These are phyloP conservation scores for Prunella fulvescens DNA, from an alignment of 2,113 vertebrate species.

Conservation along the genomic window DNA sequence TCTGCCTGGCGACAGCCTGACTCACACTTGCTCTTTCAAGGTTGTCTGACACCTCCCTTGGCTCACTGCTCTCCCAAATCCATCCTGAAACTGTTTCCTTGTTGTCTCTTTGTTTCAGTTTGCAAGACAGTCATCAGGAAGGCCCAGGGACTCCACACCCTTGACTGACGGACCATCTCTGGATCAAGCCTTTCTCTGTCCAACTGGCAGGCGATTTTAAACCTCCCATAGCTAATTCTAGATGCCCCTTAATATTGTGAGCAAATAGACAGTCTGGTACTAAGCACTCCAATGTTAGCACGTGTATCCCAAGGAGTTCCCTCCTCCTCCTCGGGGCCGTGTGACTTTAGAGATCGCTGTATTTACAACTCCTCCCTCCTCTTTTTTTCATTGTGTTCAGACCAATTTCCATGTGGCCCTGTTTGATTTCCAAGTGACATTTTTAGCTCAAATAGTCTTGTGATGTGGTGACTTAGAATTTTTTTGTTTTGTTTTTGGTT, in stretches of 20 bases:
- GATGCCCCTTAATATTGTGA: slow-evolving; percentile 81
- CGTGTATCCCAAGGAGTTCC: slow-evolving; percentile 30
- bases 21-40: background rate
- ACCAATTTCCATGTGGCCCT: slow-evolving; percentile 66
- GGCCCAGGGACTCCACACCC: slow-evolving; percentile 75
- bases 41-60: background rate
- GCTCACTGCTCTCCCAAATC: background rate
- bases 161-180: slow-evolving; percentile 73
- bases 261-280: slow-evolving; percentile 79
- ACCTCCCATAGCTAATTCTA: slow-evolving; percentile 79
- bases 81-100: slow-evolving; percentile 28
- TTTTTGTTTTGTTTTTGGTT: background rate
- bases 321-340: slow-evolving; percentile 52
- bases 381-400: slow-evolving; percentile 68
- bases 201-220: slow-evolving; percentile 74
- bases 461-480: slow-evolving; percentile 74
- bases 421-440: slow-evolving; percentile 76
- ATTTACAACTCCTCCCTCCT: slow-evolving; percentile 66
- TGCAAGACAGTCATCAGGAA: slow-evolving; percentile 78
- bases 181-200: slow-evolving; percentile 77
- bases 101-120: slow-evolving; percentile 70
- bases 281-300: slow-evolving; percentile 66
- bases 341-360: slow-evolving; percentile 68
- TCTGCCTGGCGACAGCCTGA: background rate
- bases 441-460: slow-evolving; percentile 77